Conservation (phyloP, 2,888 invertebrate species). For the Philopedon plagiatum region DNA sequence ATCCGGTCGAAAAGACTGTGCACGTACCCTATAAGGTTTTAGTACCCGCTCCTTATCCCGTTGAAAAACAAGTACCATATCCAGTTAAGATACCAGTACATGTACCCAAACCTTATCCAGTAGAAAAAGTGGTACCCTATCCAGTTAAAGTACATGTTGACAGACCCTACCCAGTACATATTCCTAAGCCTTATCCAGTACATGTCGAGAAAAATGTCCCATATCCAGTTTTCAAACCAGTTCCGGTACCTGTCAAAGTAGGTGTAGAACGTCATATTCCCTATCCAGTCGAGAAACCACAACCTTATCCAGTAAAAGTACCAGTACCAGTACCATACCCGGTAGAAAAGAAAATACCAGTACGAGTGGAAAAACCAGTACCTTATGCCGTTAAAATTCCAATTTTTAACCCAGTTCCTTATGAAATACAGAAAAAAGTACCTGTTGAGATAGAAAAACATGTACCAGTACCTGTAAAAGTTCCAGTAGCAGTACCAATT, state of each 20-base stretch:
- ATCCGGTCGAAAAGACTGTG: constrained; percentile 80
- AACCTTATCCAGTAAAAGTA: constrained; percentile 83
- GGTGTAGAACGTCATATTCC: constrained; percentile 79
- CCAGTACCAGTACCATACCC: constrained; percentile 81
- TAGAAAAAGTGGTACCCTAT: constrained; percentile 80
- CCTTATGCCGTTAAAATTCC: constrained; percentile 74
- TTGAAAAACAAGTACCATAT: constrained; percentile 78
- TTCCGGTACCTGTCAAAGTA: constrained; percentile 81
- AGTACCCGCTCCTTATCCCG: constrained; percentile 81
- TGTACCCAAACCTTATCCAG: constrained; percentile 81
- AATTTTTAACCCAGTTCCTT: constrained; percentile 78
- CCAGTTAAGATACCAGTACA: constrained; percentile 80
- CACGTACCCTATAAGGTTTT: constrained; percentile 81
- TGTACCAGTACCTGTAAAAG: constrained; percentile 73
- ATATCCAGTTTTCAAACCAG: constrained; percentile 80
- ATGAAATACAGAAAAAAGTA: constrained; percentile 73
- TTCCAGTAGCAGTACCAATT: constrained; percentile 49
- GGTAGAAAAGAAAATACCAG: constrained; percentile 77
- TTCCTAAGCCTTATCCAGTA: constrained; percentile 79
- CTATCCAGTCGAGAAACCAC: constrained; percentile 83
- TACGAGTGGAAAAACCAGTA: constrained; percentile 79
- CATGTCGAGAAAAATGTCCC: constrained; percentile 83
- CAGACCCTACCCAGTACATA: constrained; percentile 78
- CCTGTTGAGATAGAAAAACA: constrained; percentile 81
- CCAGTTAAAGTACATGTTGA: constrained; percentile 81